A percentile compares a stretch with the other conserved stretches of the same genome.
These are phyloP conservation scores for Manis crassicaudata DNA, from an alignment of 2,797 vertebrate genomes.

Conservation along the genomic window DNA sequence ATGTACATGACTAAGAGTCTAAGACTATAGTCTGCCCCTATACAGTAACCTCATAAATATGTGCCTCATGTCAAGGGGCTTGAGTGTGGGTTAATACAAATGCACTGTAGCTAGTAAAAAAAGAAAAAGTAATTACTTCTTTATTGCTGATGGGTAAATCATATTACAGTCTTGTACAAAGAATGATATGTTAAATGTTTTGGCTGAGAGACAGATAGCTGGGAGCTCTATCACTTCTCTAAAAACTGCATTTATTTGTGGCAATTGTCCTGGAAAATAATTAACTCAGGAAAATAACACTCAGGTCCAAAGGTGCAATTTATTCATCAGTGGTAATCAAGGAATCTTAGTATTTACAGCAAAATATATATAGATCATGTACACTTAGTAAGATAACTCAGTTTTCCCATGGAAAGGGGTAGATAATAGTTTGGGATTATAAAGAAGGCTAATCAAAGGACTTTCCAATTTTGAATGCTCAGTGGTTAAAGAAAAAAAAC, in stretches of 20 bases:
- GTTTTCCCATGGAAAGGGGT: background rate
- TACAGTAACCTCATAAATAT: background rate
- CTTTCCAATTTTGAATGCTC: constrained; percentile 20
- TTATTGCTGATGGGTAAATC: background rate
- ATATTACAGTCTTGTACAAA: background rate
- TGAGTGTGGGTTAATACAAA: background rate
- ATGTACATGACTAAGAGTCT: background rate
- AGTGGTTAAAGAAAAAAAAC: background rate
- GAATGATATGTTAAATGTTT: background rate
- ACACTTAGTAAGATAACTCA: background rate
- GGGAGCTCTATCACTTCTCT: background rate
- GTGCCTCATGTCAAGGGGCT: background rate
- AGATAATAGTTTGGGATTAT: background rate
- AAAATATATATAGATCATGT: background rate
- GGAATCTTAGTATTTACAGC: background rate
- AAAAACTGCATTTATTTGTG: constrained; percentile 37
- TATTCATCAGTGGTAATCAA: background rate
- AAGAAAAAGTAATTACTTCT: constrained; percentile 20
- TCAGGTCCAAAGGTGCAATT: background rate
- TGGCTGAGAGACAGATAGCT: background rate
- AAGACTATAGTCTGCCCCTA: background rate
- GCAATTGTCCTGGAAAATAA: constrained; percentile 45
- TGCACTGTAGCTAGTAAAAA: background rate
- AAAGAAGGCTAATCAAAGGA: constrained; percentile 10
- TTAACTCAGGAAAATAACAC: background rate